A percentile compares a stretch with the other conserved stretches of the same genome.
These are phyloP conservation scores for Anolis sagrei DNA, from an alignment of 2,113 vertebrate genomes.

Conservation along the genomic window DNA sequence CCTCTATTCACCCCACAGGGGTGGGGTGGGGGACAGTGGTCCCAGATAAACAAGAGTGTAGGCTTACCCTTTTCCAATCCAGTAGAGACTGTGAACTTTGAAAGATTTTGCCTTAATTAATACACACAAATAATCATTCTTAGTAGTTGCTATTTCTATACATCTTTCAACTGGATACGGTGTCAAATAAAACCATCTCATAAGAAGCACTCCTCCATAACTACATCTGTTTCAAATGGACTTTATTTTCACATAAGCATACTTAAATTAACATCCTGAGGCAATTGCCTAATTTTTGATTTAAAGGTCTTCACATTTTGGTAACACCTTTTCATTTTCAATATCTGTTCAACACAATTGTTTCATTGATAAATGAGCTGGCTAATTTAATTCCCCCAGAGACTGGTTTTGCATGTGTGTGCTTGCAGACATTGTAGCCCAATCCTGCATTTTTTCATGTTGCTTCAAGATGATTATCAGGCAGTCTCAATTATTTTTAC, in stretches of 20 bases:
- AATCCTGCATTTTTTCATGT: slow-evolving; percentile 27
- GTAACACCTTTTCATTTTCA: slow-evolving; percentile 48
- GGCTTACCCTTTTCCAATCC: too few species aligned
- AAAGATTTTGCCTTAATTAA: not conserved
- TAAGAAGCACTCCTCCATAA: not conserved
- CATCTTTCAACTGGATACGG: too few species aligned
- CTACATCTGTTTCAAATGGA: not conserved
- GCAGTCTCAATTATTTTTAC: slow-evolving; percentile 29
- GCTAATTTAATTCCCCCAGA: slow-evolving; percentile 17
- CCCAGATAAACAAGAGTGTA: too few species aligned
- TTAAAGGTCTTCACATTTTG: slow-evolving; percentile 47
- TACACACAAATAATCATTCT: not conserved
- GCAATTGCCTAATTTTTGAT: slow-evolving; percentile 37
- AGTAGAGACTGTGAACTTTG: not conserved
- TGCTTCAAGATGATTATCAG: slow-evolving; percentile 22
- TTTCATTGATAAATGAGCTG: slow-evolving; percentile 52
- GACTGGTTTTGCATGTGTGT: slow-evolving; percentile 25
- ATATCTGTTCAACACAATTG: slow-evolving; percentile 39
- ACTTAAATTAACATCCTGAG: not conserved
- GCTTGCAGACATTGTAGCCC: too few species aligned
- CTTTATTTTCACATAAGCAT: not conserved
- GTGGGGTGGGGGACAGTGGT: too few species aligned
- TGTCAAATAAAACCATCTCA: not conserved
- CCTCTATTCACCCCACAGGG: too few species aligned
- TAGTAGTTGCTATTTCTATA: not conserved